These are phyloP conservation scores for Clavelina lepadiformis DNA, from an alignment of 23 tunicate species.

Conservation along the genomic window DNA sequence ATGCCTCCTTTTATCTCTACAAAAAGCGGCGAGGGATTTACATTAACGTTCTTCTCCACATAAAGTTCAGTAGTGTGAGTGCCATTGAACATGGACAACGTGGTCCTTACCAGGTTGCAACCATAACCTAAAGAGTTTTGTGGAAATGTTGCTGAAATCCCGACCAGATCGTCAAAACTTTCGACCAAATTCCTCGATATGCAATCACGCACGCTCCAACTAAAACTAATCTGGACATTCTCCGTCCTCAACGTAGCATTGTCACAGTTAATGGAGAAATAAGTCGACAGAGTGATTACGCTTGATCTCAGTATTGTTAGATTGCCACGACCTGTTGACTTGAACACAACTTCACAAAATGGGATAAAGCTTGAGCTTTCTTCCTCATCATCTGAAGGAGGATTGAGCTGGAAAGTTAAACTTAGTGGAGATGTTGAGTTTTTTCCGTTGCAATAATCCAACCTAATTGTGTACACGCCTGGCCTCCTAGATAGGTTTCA, in stretches of 20 bases:
- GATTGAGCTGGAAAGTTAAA: too few relatives aligned
- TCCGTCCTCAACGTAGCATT: too few relatives aligned
- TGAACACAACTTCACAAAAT: too few relatives aligned
- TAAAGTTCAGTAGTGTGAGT: background rate
- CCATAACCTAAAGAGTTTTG: constrained; percentile 3
- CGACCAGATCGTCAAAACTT: constrained; percentile 1
- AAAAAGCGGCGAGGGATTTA: background rate
- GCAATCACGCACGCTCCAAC: constrained; percentile 6
- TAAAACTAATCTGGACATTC: background rate
- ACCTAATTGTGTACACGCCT: background rate
- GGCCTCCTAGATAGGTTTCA: background rate
- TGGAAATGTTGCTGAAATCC: constrained; percentile 7
- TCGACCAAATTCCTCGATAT: background rate
- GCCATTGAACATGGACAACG: background rate
- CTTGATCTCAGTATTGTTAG: constrained; percentile 3
- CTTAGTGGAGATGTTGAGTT: too few relatives aligned
- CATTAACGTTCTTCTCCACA: background rate
- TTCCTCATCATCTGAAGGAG: too few relatives aligned
- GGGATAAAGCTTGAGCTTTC: too few relatives aligned
- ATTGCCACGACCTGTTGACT: background rate
- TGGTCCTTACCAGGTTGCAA: background rate
- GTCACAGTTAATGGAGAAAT: constrained; percentile 11
- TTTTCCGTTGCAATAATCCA: background rate
- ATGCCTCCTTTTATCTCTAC: constrained; percentile 5
- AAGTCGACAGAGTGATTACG: constrained; percentile 1